Evolutionary conservation across 1,140 invertebrate genomes (phyloP), one percentile per base, ranked within the genome.

Genomic region (Orussus abietinus): DNA sequence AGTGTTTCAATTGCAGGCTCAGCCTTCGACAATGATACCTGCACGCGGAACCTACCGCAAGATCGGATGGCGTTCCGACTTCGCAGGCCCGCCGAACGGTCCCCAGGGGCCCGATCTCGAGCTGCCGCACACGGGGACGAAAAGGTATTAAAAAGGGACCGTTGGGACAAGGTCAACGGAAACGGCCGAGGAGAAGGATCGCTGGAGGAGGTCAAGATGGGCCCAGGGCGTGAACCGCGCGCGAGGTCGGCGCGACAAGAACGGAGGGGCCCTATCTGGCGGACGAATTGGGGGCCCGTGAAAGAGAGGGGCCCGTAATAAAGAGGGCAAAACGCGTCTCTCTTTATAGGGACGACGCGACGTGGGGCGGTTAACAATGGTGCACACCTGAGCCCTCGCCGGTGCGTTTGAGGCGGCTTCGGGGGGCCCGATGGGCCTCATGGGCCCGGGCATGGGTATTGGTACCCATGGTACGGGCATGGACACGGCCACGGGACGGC

Each of bases 1-100:
- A 69, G 66, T 67, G 62, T 69, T 70, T 72, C 64, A 69, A 69
- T 70, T 58, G 63, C 55, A 36, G 36, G 46, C 49, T 50, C 47
- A 51, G 49, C 42, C 57, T 45, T 60, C 59, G 55, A 52, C 57
- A 58, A 62, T 63, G 60, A 63, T 63, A 59, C 59, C 47, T 46
- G 53, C 49, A 36, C 47, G 33, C 19, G 62, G 64, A 64, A 55
- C 49, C 60, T 66, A 69, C 69, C 68, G 64, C 64, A 69, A 69
- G 69, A 70, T 69, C 68, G 58, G 62, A 65, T 66, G 64, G 47
- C 59, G n/a, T n/a, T n/a, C n/a, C n/a, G n/a, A n/a, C n/a, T n/a
- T n/a, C n/a, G n/a, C n/a, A n/a, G n/a, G n/a, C n/a, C n/a, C n/a
- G n/a, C n/a, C n/a, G n/a, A n/a, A n/a, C n/a, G n/a, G n/a, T n/a